Evolutionary conservation across 2,113 vertebrate species (phyloP), one percentile per base, ranked within the genome.

Genomic region (Actenoides lindsayi): DNA sequence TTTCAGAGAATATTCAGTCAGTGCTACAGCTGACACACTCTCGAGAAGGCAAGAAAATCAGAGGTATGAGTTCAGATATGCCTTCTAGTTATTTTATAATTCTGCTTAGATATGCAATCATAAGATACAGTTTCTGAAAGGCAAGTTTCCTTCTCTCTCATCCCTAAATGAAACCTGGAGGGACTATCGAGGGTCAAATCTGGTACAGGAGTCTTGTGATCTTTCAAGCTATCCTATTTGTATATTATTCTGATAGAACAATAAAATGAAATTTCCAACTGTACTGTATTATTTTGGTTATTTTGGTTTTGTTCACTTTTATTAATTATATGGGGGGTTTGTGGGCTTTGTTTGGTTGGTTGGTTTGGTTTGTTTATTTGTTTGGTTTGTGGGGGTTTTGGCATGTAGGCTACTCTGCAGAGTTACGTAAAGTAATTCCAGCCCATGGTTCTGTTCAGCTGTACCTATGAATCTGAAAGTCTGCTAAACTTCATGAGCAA

Each of bases 221-320:
- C 10, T 44, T 6, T 48, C 2, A 12, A 39, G 6, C 25, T 59
- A 41, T 2, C 11, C 5, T 65, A 10, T 8, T 48, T 69, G 17
- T 50, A 1, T 7, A 21, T 65, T 60, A 41, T 54, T 37, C 42
- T 60, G 7, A 16, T 15, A 48, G n/a, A 82, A 44, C 0, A 0
- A 33, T 11, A 11, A 5, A n/a, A 37, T 12, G 2, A 68, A 59
- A 25, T 42, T 83, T 51, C 19, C 31, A 6, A 46, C 24, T 79
- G 3, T 21, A 25, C 24, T 25, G 50, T 24, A 51, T 12, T 51
- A 25, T 51, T 25, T 25, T 51, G 9, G 44, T 46, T 46, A 46
- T 46, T 20, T 46, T 46, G 18, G 3, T 33, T 67, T 71, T 1
- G 2, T 35, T 16, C 1, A 1, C 28, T 63, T 53, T 67, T 30